phyloP scores from a whole-genome alignment of 2,888 invertebrate species.

The Cerastoderma edule region DNA sequence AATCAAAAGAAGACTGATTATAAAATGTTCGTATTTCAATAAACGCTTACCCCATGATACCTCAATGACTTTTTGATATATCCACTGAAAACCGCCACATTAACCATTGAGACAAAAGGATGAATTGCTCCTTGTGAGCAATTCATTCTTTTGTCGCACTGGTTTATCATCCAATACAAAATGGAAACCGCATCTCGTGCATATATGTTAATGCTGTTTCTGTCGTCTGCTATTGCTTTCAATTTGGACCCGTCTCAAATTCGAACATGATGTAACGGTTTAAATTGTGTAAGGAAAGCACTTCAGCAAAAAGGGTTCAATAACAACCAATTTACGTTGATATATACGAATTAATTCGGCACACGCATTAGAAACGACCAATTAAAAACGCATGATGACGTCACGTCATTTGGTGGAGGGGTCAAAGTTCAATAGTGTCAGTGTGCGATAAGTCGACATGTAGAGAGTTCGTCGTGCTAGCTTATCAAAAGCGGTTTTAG shows the following conservation, averaged over 20 bases:
- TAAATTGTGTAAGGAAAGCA: no score
- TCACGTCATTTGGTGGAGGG: slow-evolving; percentile 5
- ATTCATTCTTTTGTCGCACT: background rate
- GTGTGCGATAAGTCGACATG: slow-evolving; percentile 13
- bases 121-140: background rate
- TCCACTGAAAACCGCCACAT: background rate
- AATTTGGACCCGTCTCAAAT: no score
- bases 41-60: background rate
- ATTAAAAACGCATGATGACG: slow-evolving; percentile 14
- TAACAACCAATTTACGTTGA: background rate
- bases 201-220: no score
- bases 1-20: no score
- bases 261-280: no score
- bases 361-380: slow-evolving; percentile 7
- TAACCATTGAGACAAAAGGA: slow-evolving; percentile 7
- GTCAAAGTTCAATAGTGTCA: slow-evolving; percentile 24
- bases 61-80: background rate
- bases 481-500: background rate
- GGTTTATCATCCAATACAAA: background rate
- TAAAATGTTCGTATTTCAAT: no score
- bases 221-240: no score
- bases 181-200: no score
- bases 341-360: slow-evolving; percentile 2
- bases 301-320: no score
- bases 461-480: slow-evolving; percentile 5